Base-by-base conservation (phyloP, 2,888 invertebrate genomes). In the Tupiocoris notatus region DNA sequence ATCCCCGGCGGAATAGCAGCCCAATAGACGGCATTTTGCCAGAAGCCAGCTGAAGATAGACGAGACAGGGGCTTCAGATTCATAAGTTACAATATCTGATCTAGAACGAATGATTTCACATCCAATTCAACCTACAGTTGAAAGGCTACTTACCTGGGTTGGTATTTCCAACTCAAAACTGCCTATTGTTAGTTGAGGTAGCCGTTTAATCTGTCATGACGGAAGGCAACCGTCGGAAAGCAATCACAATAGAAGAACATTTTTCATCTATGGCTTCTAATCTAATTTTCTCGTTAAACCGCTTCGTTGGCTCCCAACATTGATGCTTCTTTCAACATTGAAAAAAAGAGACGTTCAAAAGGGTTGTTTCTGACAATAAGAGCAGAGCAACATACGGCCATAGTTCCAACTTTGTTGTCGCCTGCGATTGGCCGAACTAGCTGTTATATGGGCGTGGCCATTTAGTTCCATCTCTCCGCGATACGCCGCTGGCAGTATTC, bases 281-380 rank as follows among this genome's bases (percentile, higher is more conserved):
- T 73, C 73, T 63, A 73, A 73, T 73, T 73, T 73, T 73, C 61
- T 73, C 73, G 73, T 73, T 73, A 73, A 22, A 16, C 73, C 73
- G 73, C 73, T 73, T 57, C 62, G 62, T 62, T 56, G 73, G 73
- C 54, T 73, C 54, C 22, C 24, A 25, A 70, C 70, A 59, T 70
- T n/a, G 6, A 18, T 21, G 17, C 24, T 58, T 25, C 18, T 65
- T 39, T 12, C 24, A 22, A 17, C 39, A 25, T 7, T 16, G 25
- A 18, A 67, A 57, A 6, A 21, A 24, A 62, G 20, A 39, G 21
- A 61, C 62, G 12, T 39, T 39, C 39, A 39, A 73, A 73, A 73
- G 73, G 73, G 73, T 73, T 73, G 62, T 39, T 39, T 39, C 39
- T 59, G 59, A 18, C 17, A 59, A 59, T n/a, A n/a, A 18, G n/a